Conservation (phyloP, 2,888 invertebrate genomes). For the Scelioninae gen. 2 region DNA sequence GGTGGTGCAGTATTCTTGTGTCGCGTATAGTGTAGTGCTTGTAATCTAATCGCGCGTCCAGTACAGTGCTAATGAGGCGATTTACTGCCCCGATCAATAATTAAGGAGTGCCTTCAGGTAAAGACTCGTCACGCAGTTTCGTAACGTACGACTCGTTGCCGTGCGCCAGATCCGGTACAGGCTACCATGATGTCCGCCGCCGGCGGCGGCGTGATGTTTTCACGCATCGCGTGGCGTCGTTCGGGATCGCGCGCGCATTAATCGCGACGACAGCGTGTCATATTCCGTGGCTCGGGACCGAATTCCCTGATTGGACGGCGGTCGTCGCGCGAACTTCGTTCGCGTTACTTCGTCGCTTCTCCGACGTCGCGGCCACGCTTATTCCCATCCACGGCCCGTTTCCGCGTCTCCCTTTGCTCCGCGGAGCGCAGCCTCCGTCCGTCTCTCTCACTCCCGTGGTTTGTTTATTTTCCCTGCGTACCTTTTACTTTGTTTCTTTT, state of each 20-base stretch:
- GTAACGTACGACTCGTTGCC: neutral
- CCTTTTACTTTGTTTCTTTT: too few relatives aligned
- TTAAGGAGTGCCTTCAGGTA: conserved; percentile 71
- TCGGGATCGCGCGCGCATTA: too few relatives aligned
- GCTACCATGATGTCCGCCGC: conserved; percentile 46
- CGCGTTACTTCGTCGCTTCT: neutral
- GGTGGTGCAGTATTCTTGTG: conserved; percentile 69
- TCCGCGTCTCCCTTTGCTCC: too few relatives aligned
- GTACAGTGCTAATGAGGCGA: conserved; percentile 70
- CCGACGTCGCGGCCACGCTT: neutral
- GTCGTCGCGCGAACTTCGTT: neutral
- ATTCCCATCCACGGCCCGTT: conserved; percentile 1
- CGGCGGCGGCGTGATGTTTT: conserved; percentile 28
- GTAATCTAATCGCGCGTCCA: conserved; percentile 63
- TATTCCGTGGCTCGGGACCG: neutral
- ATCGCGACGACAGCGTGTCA: too few relatives aligned
- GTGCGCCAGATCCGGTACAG: conserved; percentile 21
- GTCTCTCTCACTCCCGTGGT: too few relatives aligned
- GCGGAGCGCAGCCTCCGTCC: too few relatives aligned
- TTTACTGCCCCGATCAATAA: conserved; percentile 66
- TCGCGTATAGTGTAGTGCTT: conserved; percentile 71
- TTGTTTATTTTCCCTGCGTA: too few relatives aligned
- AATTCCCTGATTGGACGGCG: neutral
- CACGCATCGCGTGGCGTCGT: conserved; percentile 10
- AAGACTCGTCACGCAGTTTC: conserved; percentile 38